A percentile compares a stretch with the other conserved stretches of the same genome.
phyloP scores from a whole-genome alignment of 2,888 invertebrate species.

The Linnaemya vulpina region DNA sequence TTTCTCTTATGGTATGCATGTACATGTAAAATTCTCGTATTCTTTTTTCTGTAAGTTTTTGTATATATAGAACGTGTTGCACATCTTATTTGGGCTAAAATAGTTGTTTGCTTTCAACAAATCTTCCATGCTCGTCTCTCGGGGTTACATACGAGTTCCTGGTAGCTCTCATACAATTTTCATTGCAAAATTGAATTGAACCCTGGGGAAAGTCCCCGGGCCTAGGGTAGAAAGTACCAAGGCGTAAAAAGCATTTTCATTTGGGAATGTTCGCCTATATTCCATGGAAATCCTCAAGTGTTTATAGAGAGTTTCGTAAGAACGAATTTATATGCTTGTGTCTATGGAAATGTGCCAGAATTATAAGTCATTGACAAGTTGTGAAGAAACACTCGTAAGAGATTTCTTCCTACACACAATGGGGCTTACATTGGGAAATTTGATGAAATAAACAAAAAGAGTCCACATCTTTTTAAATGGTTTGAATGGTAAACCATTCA shows the following conservation, averaged over 20 bases:
- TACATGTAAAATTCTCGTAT: slow-evolving; percentile 75
- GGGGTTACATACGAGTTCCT: slow-evolving; percentile 83
- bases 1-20: not conserved
- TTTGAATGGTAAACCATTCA: too few species aligned
- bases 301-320: slow-evolving; percentile 76
- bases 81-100: accelerated
- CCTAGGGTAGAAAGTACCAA: slow-evolving; percentile 83
- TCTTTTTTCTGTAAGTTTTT: slow-evolving; percentile 69
- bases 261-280: slow-evolving; percentile 78
- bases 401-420: slow-evolving; percentile 76
- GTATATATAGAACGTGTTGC: slow-evolving; percentile 46
- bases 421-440: slow-evolving; percentile 81
- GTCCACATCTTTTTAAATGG: slow-evolving; percentile 61
- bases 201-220: slow-evolving; percentile 84
- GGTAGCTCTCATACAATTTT: slow-evolving; percentile 77
- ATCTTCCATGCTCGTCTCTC: slow-evolving; percentile 82
- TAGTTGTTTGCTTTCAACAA: slow-evolving; percentile 74
- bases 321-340: slow-evolving; percentile 79
- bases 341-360: slow-evolving; percentile 82
- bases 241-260: slow-evolving; percentile 76
- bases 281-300: slow-evolving; percentile 80
- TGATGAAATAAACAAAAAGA: slow-evolving; percentile 47
- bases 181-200: slow-evolving; percentile 31
- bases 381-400: not conserved
- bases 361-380: slow-evolving; percentile 80